Evolutionary conservation across 1,140 invertebrate species (phyloP), one percentile per base, ranked within the genome.

Genomic region (Branchinecta lindahli): DNA sequence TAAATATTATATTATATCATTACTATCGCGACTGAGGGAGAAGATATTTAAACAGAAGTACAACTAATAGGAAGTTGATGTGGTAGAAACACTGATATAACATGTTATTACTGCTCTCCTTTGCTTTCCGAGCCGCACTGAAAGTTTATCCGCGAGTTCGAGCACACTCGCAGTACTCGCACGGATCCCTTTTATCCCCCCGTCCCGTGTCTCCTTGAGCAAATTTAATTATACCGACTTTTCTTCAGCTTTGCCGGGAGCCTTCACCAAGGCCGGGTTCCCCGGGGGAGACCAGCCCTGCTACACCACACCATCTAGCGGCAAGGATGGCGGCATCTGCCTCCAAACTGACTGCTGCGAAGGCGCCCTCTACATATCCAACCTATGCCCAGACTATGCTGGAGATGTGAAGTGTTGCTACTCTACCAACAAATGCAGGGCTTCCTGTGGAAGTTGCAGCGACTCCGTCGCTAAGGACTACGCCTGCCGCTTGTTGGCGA

Each of bases 281-380:
- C 67, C 67, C n/a, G 71, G 69, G n/a, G 69, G 69, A 20, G 66
- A 72, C 65, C 61, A 72, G 66, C 69, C 71, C n/a, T 72, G 71
- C 46, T 72, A 72, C 20, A 72, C 71, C 65, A 71, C 10, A 18
- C 70, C 71, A 0, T 47, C 44, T 45, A 68, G 52, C 44, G 71
- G 71, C 12, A 72, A 72, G 68, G 70, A 72, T 47, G 71, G 71
- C 9, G 71, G 71, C 15, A 61, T 72, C 71, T 72, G 71, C 52
- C 33, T 72, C 12, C 71, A 72, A 52, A 61, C n/a, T 12, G 71
- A 72, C 18, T 72, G 71, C 52, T 72, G 71, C 61, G 70, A 65
- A 8, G 71, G 70, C 15, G 45, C 70, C 10, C 46, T 44, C 52
- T 72, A 72, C 71, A 68, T 72, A 33, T 71, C 69, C 20, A 72